phyloP scores from a whole-genome alignment of 2,113 vertebrate species.

The Aspiorhynchus laticeps region DNA sequence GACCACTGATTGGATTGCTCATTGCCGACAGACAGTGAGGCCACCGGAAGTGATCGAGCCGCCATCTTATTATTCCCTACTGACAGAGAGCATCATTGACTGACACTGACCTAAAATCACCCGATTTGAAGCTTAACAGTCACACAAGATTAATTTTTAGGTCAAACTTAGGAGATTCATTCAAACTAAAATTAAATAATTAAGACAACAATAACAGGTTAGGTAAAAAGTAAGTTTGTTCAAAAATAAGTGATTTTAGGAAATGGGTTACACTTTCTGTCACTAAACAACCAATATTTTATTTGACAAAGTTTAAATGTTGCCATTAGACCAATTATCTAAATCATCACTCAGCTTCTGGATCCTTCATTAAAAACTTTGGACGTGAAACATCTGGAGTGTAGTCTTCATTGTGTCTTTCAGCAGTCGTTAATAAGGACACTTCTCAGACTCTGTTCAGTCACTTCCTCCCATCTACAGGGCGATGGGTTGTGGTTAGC shows the following conservation, averaged over 20 bases:
- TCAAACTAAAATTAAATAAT: too few relatives aligned
- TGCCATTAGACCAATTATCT: background rate
- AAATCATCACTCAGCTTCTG: conserved; percentile 7
- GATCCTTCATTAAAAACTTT: background rate
- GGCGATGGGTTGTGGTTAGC: conserved; percentile 9
- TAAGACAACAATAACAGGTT: too few relatives aligned
- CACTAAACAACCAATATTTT: background rate
- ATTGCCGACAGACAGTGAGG: too few relatives aligned
- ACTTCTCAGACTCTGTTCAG: conserved; percentile 12
- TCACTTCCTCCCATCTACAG: conserved; percentile 29
- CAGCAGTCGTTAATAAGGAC: conserved; percentile 25
- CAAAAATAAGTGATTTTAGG: background rate
- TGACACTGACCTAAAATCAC: too few relatives aligned
- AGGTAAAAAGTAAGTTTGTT: background rate
- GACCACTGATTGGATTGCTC: too few relatives aligned
- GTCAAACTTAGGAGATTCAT: too few relatives aligned
- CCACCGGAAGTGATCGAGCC: too few relatives aligned
- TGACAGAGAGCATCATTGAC: too few relatives aligned
- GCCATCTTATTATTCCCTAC: too few relatives aligned
- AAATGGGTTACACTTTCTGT: background rate
- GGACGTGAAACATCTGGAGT: background rate
- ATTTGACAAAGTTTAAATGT: background rate
- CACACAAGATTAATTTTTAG: too few relatives aligned
- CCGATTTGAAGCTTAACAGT: too few relatives aligned
- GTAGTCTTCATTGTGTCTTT: conserved; percentile 4